A percentile compares a stretch with the other conserved stretches of the same genome.
phyloP scores from a whole-genome alignment of 2,113 vertebrate genomes.

The Paracanthobrama guichenoti region DNA sequence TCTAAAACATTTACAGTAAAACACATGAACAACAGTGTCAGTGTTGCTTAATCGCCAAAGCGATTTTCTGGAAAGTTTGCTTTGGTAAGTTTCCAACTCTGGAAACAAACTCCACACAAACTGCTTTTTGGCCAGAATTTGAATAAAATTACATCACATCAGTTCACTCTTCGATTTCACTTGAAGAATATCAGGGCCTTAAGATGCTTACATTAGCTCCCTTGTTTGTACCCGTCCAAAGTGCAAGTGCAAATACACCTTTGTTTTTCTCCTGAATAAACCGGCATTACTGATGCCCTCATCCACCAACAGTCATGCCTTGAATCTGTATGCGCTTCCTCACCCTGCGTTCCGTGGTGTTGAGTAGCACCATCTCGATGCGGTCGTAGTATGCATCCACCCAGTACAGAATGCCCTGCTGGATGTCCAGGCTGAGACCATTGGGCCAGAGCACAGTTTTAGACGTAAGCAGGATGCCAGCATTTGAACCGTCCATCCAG shows the following conservation, averaged over 20 bases:
- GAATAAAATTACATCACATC: too few species aligned
- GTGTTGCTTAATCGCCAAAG: too few species aligned
- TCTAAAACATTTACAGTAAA: too few species aligned
- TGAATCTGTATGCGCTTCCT: constrained; percentile 41
- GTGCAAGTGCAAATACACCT: neutral
- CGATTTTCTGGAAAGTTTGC: too few species aligned
- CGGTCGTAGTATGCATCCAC: constrained; percentile 98
- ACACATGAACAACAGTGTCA: too few species aligned
- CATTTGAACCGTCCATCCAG: constrained; percentile 96
- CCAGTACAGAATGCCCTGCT: constrained; percentile 91
- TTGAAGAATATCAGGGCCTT: neutral
- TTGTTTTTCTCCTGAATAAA: neutral
- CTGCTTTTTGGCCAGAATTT: too few species aligned
- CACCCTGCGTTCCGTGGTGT: constrained; percentile 87
- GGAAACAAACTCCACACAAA: too few species aligned
- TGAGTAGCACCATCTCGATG: constrained; percentile 92
- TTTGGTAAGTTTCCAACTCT: too few species aligned
- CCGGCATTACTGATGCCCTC: too few species aligned
- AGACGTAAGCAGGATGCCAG: constrained; percentile 89
- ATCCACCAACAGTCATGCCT: neutral
- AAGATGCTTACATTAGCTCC: neutral
- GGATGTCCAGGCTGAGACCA: constrained; percentile 93
- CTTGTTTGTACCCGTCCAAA: neutral
- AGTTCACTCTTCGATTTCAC: too few species aligned
- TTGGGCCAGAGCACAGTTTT: constrained; percentile 97